Conservation (phyloP, 2,888 invertebrate genomes). For the Ecliptopera silaceata region DNA sequence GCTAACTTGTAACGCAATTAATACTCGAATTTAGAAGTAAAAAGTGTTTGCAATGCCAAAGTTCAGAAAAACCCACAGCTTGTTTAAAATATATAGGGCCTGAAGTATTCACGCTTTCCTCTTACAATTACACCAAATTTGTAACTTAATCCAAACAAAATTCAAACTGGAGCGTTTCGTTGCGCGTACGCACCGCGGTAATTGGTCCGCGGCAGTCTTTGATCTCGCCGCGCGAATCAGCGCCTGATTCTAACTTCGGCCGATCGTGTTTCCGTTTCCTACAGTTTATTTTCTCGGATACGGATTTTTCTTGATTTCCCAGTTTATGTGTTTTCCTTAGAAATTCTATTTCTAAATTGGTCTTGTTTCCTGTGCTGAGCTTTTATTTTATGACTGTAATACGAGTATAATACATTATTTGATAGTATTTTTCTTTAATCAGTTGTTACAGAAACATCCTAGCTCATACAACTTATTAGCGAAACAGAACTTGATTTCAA, state of each 20-base stretch:
- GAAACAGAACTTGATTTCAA: not conserved
- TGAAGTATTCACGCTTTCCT: slow-evolving; percentile 6
- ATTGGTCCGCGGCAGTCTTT: slow-evolving; percentile 65
- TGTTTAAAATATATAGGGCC: not conserved
- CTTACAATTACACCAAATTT: slow-evolving; percentile 22
- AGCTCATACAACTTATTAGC: not conserved
- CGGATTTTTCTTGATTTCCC: slow-evolving; percentile 9
- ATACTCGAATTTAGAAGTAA: no score
- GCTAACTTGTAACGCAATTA: no score
- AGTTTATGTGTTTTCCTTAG: not conserved
- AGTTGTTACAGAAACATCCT: no score
- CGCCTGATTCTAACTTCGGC: slow-evolving; percentile 57
- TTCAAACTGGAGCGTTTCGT: slow-evolving; percentile 65
- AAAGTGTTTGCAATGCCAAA: not conserved
- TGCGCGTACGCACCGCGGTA: slow-evolving; percentile 65
- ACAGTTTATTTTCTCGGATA: slow-evolving; percentile 10
- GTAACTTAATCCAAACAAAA: slow-evolving; percentile 45
- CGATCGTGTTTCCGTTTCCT: slow-evolving; percentile 63
- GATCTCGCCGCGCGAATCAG: slow-evolving; percentile 76
- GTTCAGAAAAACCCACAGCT: not conserved
- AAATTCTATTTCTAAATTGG: not conserved
- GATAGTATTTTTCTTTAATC: no score
- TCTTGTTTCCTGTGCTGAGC: not conserved
- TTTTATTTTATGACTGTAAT: not conserved
- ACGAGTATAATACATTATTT: not conserved